These are phyloP conservation scores for Thera obeliscata DNA, from an alignment of 2,888 invertebrate species.

Conservation along the genomic window DNA sequence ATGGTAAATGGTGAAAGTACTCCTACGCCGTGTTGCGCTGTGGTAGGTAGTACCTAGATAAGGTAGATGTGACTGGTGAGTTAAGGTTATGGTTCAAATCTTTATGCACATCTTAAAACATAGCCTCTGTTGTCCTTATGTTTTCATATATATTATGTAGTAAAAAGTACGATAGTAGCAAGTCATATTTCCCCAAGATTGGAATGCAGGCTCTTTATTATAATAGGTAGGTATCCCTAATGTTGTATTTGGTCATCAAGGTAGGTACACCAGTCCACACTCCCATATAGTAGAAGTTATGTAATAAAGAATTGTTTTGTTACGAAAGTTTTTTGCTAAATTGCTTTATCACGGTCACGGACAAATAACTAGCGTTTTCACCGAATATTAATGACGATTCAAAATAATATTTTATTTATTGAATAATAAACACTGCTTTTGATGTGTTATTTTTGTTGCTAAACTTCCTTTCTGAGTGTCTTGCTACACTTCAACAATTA, in stretches of 20 bases:
- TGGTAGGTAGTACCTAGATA: neutral
- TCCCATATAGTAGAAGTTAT: too few species aligned
- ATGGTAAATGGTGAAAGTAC: conserved; percentile 36
- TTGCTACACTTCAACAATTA: conserved; percentile 24
- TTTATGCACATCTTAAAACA: conserved; percentile 23
- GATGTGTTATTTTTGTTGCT: conserved; percentile 10
- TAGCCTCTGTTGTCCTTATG: conserved; percentile 9
- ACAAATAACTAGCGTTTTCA: too few species aligned
- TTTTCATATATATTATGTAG: conserved; percentile 1
- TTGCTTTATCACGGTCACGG: too few species aligned
- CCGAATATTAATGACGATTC: too few species aligned
- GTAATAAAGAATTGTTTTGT: too few species aligned
- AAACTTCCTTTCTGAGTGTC: conserved; percentile 14
- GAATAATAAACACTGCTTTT: too few species aligned
- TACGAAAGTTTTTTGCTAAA: too few species aligned
- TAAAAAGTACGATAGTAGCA: neutral
- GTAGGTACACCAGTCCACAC: too few species aligned
- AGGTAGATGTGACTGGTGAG: conserved; percentile 20
- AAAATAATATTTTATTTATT: too few species aligned
- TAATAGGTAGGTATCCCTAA: neutral
- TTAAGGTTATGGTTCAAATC: conserved; percentile 40
- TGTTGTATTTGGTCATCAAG: too few species aligned
- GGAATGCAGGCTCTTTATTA: neutral
- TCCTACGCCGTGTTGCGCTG: neutral
- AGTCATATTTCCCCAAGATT: neutral